These are phyloP conservation scores for Seira ritae DNA, from an alignment of 2,888 invertebrate species.

Conservation along the genomic window DNA sequence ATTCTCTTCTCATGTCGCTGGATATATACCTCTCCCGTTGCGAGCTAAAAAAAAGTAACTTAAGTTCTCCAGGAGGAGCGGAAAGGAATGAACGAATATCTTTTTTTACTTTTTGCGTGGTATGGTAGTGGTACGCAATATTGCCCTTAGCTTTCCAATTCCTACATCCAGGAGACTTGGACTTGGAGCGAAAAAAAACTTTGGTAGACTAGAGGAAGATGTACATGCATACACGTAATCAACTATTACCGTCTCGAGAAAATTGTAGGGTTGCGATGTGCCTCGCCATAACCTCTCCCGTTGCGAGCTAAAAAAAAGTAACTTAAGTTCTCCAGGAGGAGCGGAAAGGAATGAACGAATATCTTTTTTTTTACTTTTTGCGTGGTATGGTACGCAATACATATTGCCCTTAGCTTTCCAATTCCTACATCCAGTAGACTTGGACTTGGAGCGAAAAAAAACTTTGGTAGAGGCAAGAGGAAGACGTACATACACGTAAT, in stretches of 20 bases:
- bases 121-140: slow-evolving; percentile 3
- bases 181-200: slow-evolving; percentile 23
- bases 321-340: slow-evolving; percentile 15
- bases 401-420: slow-evolving; percentile 14
- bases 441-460: neutral
- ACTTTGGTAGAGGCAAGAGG: slow-evolving; percentile 38
- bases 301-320: slow-evolving; percentile 12
- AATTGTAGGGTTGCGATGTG: slow-evolving; percentile 48
- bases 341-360: neutral
- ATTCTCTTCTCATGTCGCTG: neutral
- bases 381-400: neutral
- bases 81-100: neutral
- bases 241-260: slow-evolving; percentile 30
- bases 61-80: slow-evolving; percentile 20
- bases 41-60: slow-evolving; percentile 7
- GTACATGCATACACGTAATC: slow-evolving; percentile 40
- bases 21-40: slow-evolving; percentile 13
- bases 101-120: neutral
- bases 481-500: slow-evolving; percentile 39
- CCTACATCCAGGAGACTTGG: neutral
- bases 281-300: slow-evolving; percentile 22
- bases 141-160: slow-evolving; percentile 14
- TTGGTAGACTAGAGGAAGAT: too few species aligned
- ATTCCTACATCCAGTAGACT: neutral
- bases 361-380: neutral